Evolutionary conservation across 2,113 vertebrate species (phyloP), one percentile per base, ranked within the genome.

Genomic region (Tichodroma muraria): DNA sequence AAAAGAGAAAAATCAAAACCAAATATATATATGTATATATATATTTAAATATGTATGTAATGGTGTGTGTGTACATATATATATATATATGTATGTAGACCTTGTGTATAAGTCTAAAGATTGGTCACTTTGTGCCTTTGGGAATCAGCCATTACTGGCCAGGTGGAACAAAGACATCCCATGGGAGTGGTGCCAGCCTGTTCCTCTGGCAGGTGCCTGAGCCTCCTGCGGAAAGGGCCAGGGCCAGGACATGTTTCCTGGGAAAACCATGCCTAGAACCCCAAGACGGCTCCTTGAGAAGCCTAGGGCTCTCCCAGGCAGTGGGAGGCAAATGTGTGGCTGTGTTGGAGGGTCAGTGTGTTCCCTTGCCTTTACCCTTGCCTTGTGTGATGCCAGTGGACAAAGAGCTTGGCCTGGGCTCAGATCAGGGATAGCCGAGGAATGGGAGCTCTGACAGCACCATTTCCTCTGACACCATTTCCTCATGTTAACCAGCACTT

Each of bases 41-140:
- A 95, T 96, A 96, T 96, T 95, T 95, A 95, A 95, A 95, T 96
- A 95, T 96, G 92, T 96, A 96, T 95, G 95, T 96, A 95, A 65
- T 86, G 44, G 59, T 72, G 68, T 60, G 80, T 52, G 38, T 93
- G 73, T 85, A 94, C 71, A 88, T 90, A 96, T 70, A 95, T 90
- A 95, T 81, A 93, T 88, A 95, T 78, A 73, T 54, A 84, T 96
- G 76, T 94, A 75, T 95, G 93, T 93, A 87, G 88, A 65, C 88
- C 93, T 91, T 79, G 81, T 85, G 94, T 86, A 88, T 38, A 92
- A 90, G 92, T 90, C 90, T 92, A 83, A 91, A 83, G 80, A 85
- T 85, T 63, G 90, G 88, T 90, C 94, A 96, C 96, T 53, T 95
- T 89, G 96, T 97, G 96, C 96, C 96, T 96, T 95, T 96, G 94